Conservation (phyloP, 2,888 invertebrate species). For the Exocentrus adspersus region DNA sequence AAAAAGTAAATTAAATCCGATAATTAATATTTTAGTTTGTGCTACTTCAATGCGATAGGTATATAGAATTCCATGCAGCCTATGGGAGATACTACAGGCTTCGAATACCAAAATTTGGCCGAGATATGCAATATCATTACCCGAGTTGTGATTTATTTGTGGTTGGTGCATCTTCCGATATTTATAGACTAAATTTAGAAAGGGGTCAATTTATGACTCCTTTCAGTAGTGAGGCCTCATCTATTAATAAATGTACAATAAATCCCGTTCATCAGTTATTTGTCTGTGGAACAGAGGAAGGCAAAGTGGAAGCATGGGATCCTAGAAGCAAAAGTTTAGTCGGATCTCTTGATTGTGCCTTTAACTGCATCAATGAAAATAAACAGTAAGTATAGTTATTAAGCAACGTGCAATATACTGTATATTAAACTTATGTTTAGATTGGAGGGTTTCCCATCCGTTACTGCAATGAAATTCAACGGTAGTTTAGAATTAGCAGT, state of each 20-base stretch:
- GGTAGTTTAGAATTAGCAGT: conserved; percentile 84
- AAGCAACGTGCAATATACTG: too few relatives aligned
- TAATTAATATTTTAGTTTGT: conserved; percentile 74
- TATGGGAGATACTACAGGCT: conserved; percentile 91
- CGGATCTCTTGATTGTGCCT: conserved; percentile 86
- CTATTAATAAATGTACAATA: conserved; percentile 85
- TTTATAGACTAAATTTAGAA: conserved; percentile 92
- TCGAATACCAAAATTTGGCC: conserved; percentile 93
- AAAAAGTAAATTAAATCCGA: background rate
- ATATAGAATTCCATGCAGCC: conserved; percentile 94
- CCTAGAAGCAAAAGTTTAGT: conserved; percentile 82
- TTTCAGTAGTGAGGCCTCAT: conserved; percentile 76
- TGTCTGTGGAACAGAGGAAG: conserved; percentile 87
- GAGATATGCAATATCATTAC: conserved; percentile 91
- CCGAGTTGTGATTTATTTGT: conserved; percentile 92
- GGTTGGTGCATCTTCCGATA: conserved; percentile 79
- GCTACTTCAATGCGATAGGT: conserved; percentile 89
- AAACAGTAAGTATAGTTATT: conserved; percentile 64
- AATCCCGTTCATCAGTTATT: conserved; percentile 91
- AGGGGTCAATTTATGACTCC: conserved; percentile 94
- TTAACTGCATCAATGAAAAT: conserved; percentile 69
- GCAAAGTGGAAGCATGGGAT: conserved; percentile 97
- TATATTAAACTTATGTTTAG: too few relatives aligned
- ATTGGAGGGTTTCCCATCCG: conserved; percentile 73
- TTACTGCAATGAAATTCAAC: conserved; percentile 83